phyloP scores from a whole-genome alignment of 37 sponge, comb jelly and placozoan genomes.

The Theonella swinhoei region DNA sequence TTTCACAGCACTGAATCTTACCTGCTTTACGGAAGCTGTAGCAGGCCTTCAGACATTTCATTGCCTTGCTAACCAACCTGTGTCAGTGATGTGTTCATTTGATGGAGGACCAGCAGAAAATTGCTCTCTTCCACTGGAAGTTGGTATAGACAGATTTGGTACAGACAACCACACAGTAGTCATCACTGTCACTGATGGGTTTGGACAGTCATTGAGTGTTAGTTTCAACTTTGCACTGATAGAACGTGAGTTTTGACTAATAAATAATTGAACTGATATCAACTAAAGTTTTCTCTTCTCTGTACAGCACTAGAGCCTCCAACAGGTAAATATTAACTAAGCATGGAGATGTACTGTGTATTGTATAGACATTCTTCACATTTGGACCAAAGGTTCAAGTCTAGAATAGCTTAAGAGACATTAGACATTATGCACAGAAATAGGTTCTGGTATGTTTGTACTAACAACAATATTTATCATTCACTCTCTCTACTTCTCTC shows the following conservation, averaged over 20 bases:
- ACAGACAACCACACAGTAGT: neutral
- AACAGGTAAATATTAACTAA: too few relatives aligned
- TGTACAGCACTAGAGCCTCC: too few relatives aligned
- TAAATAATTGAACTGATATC: too few relatives aligned
- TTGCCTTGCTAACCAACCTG: neutral
- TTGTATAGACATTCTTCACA: too few relatives aligned
- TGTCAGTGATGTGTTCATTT: neutral
- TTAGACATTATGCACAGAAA: too few relatives aligned
- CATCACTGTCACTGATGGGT: neutral
- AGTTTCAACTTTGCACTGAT: neutral
- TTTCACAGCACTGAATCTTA: neutral
- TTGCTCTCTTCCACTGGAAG: neutral
- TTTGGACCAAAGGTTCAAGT: too few relatives aligned
- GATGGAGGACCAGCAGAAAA: neutral
- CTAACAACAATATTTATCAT: too few relatives aligned
- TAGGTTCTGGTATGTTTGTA: too few relatives aligned
- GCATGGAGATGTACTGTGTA: too few relatives aligned
- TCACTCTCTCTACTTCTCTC: too few relatives aligned
- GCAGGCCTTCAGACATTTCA: neutral
- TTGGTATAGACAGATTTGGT: neutral
- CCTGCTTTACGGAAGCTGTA: neutral
- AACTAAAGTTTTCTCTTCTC: too few relatives aligned
- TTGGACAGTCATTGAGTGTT: neutral
- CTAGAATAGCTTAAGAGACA: too few relatives aligned
- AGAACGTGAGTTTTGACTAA: neutral